Percentiles rank a stretch among this genome's conserved stretches.
phyloP scores from a whole-genome alignment of 2,113 vertebrate genomes.

The Cebus imitator region DNA sequence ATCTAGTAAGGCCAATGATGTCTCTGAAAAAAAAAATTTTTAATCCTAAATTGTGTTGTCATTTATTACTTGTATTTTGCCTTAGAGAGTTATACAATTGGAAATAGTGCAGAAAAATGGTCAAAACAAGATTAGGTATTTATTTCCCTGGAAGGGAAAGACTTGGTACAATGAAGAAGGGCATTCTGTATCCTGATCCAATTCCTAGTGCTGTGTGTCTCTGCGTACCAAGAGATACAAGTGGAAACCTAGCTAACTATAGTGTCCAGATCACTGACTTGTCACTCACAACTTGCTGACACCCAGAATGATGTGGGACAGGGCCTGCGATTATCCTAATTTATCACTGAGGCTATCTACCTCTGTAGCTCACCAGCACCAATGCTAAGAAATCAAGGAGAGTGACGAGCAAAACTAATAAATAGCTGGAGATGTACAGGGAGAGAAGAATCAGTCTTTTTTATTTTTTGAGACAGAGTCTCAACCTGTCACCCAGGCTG shows the following conservation, averaged over 20 bases:
- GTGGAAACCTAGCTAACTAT: background rate
- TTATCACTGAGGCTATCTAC: no score
- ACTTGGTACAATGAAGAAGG: background rate
- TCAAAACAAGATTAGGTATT: background rate
- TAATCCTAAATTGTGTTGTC: background rate
- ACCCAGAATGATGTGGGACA: background rate
- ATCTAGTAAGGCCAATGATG: background rate
- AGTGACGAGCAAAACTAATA: background rate
- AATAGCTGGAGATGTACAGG: background rate
- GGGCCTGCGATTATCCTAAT: background rate
- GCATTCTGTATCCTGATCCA: background rate
- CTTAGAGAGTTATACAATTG: background rate
- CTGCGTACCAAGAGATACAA: background rate
- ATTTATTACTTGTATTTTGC: slow-evolving; percentile 28
- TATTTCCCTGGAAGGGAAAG: background rate
- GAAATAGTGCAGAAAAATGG: background rate
- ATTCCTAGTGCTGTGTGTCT: background rate
- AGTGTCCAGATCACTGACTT: background rate
- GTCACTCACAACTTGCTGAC: background rate
- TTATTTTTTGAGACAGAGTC: no score
- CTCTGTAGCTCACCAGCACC: background rate
- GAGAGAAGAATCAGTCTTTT: background rate
- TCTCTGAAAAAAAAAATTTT: background rate
- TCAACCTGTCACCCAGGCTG: no score
- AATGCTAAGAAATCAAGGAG: background rate